Percentiles rank a stretch among this genome's conserved stretches.
Evolutionary conservation across 2,797 vertebrate genomes (phyloP).

Genomic region (Coluber constrictor): DNA sequence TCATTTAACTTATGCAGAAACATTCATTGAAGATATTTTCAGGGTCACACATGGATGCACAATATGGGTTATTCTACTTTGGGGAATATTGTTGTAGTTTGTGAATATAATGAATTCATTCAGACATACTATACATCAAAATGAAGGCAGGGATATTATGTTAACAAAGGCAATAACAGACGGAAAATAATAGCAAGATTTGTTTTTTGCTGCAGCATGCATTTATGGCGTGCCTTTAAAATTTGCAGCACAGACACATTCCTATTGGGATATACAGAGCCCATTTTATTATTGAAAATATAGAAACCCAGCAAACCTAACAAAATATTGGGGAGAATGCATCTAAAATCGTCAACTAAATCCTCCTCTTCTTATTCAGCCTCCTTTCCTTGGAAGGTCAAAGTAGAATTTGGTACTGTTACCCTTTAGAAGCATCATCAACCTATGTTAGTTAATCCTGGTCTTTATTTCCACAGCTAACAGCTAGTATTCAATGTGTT

Average conservation of each 20-base stretch:
- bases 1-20: slow-evolving; percentile 30
- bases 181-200: neutral
- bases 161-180: neutral
- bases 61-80: neutral
- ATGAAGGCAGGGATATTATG: neutral
- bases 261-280: neutral
- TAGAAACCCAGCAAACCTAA: neutral
- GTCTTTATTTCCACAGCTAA: neutral
- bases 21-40: slow-evolving; percentile 1
- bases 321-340: neutral
- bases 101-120: slow-evolving; percentile 52
- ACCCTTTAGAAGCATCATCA: neutral
- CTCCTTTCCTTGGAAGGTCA: neutral
- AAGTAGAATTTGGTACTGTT: neutral
- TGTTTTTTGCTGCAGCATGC: neutral
- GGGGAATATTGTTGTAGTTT: slow-evolving; percentile 9
- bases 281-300: neutral
- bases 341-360: neutral
- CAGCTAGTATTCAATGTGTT: neutral
- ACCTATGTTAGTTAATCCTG: neutral
- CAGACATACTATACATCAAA: slow-evolving; percentile 28
- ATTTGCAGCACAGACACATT: neutral
- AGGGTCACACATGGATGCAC: neutral
- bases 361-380: neutral
- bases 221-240: neutral